Base-by-base conservation (phyloP, 2,888 invertebrate genomes). In the Poecilus cupreus region DNA sequence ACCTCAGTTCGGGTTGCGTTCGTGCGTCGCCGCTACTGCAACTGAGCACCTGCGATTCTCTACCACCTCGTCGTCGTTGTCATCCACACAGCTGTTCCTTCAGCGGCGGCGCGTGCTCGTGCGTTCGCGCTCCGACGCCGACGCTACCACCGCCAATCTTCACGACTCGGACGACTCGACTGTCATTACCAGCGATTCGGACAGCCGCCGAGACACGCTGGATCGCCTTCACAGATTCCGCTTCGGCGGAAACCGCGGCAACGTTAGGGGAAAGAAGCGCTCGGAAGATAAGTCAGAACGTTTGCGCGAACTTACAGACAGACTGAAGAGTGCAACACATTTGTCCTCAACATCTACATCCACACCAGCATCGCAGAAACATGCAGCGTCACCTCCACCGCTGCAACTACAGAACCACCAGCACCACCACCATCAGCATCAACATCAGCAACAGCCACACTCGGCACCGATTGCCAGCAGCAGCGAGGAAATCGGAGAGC, bases 221-320 rank as follows among this genome's bases (percentile, higher is more conserved):
- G 96, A 96, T 91, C 94, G 95, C 86, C 91, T 95, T 90, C 94
- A 94, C 88, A 94, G 94, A 89, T 92, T 94, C 89, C 94, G 95
- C 89, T 93, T 94, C 91, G 94, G 92, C 86, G 90, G 93, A 85
- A 89, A 89, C 85, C 88, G 89, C 81, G 85, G 87, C 80, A 86
- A 85, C 83, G 85, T 75, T 18, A 39, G 75, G 18, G 75, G 54
- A n/a, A 80, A 81, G 32, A 74, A 81, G 46, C 37, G 57, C 24
- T 60, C 77, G 11, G 85, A 93, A 87, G 94, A 94, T 87, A 94
- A 94, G 88, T 93, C 95, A 83, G 94, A 95, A 89, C 91, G 93
- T 82, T 90, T 94, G 82, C 91, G 92, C 83, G 95, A 96, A 88
- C 91, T 96, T 86, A 96, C 96, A 79, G 95, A 96, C 89, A 92